Evolutionary conservation across 2,113 vertebrate species (phyloP).

Genomic region (Drymodes brunneopygia): DNA sequence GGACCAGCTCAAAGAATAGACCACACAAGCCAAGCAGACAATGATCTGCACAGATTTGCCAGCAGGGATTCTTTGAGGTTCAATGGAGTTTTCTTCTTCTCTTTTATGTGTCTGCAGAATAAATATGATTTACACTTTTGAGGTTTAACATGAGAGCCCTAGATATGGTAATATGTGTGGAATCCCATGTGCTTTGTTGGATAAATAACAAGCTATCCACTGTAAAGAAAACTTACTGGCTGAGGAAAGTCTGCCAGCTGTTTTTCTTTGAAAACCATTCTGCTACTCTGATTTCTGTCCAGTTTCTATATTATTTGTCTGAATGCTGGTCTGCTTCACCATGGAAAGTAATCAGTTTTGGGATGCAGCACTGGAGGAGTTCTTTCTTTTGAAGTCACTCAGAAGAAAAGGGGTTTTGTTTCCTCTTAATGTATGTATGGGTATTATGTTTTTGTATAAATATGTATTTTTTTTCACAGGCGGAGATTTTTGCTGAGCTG

Average conservation of each 20-base stretch:
- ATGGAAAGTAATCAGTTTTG: not conserved
- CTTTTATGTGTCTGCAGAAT: not conserved
- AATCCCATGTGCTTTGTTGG: not conserved
- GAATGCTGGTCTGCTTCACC: not conserved
- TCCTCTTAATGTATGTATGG: not conserved
- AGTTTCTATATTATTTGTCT: not conserved
- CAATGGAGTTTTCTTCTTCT: not conserved
- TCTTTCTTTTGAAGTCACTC: not conserved
- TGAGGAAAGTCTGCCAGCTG: not conserved
- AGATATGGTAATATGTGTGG: not conserved
- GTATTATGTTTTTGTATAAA: not conserved
- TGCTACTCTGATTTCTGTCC: not conserved
- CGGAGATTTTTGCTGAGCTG: constrained; percentile 87
- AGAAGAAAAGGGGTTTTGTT: not conserved
- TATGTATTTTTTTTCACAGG: constrained; percentile 68
- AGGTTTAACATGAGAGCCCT: not conserved
- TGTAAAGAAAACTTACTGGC: not conserved
- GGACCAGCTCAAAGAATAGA: not conserved
- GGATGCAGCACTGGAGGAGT: not conserved
- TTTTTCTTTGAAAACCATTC: not conserved
- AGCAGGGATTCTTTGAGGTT: not conserved
- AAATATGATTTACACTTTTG: not conserved
- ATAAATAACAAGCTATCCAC: not conserved
- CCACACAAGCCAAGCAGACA: not conserved
- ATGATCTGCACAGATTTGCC: not conserved